A percentile compares a stretch with the other conserved stretches of the same genome.
These are phyloP conservation scores for Protobothrops flavoviridis DNA, from an alignment of 2,113 vertebrate species.

Conservation along the genomic window DNA sequence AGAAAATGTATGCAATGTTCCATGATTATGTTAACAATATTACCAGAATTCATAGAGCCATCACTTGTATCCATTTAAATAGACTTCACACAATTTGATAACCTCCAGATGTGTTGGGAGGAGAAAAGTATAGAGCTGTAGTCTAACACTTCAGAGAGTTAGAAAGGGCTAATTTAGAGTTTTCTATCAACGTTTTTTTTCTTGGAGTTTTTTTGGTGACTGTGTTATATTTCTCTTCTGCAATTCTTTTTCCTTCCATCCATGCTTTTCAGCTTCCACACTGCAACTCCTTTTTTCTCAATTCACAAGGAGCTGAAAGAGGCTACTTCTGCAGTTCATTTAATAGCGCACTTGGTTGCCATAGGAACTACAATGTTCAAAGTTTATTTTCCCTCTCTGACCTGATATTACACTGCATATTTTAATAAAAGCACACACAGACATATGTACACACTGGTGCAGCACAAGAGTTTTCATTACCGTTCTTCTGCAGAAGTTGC, in stretches of 20 bases:
- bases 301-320: slow-evolving; percentile 50
- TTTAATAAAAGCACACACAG: neutral
- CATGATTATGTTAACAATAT: rapidly evolving
- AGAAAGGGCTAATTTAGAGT: neutral
- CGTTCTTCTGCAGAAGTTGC: neutral
- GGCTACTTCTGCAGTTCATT: slow-evolving; percentile 63
- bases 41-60: rapidly evolving
- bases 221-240: no score
- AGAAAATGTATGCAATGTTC: slow-evolving; percentile 8
- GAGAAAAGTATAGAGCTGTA: neutral
- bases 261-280: slow-evolving; percentile 12
- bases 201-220: neutral
- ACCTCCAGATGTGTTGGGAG: neutral
- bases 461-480: neutral
- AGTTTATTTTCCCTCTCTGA: slow-evolving; percentile 46
- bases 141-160: neutral
- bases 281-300: slow-evolving; percentile 31
- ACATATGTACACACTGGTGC: neutral
- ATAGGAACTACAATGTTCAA: slow-evolving; percentile 65
- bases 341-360: slow-evolving; percentile 62
- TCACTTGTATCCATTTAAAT: neutral
- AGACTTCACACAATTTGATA: neutral
- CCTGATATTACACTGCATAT: neutral
- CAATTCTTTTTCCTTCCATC: neutral
- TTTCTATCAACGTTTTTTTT: neutral